Conservation (phyloP, 2,797 vertebrate species). For the Sebastes dallii region DNA sequence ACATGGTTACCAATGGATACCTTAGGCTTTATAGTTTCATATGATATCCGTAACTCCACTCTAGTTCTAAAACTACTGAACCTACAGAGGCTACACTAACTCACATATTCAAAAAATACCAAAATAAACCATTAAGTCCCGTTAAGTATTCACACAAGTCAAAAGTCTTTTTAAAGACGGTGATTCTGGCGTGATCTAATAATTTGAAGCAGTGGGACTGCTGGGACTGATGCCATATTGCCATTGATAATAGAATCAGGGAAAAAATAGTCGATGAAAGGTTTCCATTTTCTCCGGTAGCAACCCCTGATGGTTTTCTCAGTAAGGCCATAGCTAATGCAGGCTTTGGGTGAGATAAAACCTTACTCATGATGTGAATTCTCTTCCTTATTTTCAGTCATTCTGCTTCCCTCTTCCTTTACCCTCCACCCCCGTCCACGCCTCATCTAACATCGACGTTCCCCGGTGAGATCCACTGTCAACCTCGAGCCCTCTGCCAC, state of each 20-base stretch:
- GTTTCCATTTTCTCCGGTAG: background rate
- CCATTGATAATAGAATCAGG: background rate
- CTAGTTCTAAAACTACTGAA: too few species aligned
- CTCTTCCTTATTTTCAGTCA: background rate
- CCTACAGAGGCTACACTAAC: background rate
- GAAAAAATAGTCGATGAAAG: background rate
- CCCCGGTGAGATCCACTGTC: background rate
- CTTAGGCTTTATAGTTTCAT: too few species aligned
- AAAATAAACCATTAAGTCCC: background rate
- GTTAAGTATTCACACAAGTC: conserved; percentile 18
- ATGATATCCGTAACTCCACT: too few species aligned
- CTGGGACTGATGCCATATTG: background rate
- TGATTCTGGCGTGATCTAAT: conserved; percentile 18
- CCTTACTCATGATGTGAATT: background rate
- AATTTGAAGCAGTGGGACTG: background rate
- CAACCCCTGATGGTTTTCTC: background rate
- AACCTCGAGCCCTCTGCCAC: background rate
- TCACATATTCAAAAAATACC: background rate
- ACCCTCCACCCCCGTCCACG: background rate
- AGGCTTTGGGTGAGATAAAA: background rate
- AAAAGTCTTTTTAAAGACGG: conserved; percentile 11
- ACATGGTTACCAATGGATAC: too few species aligned
- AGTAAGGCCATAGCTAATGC: background rate
- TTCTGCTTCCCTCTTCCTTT: background rate
- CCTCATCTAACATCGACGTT: background rate